Percentiles rank a stretch among this genome's conserved stretches.
phyloP scores from a whole-genome alignment of 2,113 vertebrate genomes.

The Aegypius monachus region DNA sequence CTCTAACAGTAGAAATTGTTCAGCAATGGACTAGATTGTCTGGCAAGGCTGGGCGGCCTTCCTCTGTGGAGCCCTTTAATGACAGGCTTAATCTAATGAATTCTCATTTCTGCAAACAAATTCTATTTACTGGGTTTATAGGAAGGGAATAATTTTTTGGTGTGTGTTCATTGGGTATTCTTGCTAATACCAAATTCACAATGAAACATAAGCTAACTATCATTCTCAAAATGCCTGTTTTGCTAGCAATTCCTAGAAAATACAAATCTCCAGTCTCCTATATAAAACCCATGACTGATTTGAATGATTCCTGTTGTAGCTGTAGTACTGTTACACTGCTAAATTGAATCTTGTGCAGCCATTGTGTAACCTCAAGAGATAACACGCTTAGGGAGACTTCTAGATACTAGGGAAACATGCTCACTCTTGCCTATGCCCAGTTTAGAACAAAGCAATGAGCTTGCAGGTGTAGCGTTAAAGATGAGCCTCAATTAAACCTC shows the following conservation, averaged over 20 bases:
- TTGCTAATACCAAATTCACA: not conserved
- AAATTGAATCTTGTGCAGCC: not conserved
- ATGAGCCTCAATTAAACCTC: not conserved
- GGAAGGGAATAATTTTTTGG: not conserved
- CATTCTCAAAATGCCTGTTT: not conserved
- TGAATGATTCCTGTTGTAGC: not conserved
- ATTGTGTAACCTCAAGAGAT: not conserved
- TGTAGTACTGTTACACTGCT: not conserved
- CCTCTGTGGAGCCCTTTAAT: not conserved
- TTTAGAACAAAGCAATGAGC: not conserved
- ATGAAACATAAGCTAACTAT: not conserved
- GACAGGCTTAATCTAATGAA: not conserved
- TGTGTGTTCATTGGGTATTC: not conserved
- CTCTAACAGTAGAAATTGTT: not conserved
- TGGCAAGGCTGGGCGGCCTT: not conserved
- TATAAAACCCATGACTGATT: not conserved
- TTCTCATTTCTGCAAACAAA: not conserved
- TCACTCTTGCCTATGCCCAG: not conserved
- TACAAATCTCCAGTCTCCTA: not conserved
- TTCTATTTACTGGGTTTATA: not conserved
- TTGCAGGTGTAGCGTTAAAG: not conserved
- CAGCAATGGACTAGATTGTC: not conserved
- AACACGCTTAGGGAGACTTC: not conserved
- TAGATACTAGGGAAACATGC: not conserved
- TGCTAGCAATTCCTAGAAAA: not conserved